phyloP scores from a whole-genome alignment of 2,113 vertebrate genomes.

The Mesembrinibis cayennensis region DNA sequence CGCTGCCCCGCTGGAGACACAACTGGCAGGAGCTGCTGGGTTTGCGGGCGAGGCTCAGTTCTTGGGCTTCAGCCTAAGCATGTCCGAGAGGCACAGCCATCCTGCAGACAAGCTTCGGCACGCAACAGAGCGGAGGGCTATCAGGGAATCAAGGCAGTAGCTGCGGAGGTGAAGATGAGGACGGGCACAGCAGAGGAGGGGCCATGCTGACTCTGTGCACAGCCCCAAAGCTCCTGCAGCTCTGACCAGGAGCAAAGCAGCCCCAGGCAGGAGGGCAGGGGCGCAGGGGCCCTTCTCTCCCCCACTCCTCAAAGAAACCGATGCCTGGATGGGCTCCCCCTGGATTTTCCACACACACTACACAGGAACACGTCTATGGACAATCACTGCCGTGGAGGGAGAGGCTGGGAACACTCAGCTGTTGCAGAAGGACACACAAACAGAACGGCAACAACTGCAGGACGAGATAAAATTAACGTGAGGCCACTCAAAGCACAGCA shows the following conservation, averaged over 20 bases:
- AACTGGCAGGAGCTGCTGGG: background rate
- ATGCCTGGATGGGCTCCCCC: background rate
- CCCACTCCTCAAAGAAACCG: background rate
- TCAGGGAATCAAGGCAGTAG: background rate
- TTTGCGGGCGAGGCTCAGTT: too few species aligned
- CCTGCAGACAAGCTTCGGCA: accelerated
- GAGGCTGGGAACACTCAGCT: background rate
- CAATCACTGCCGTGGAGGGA: background rate
- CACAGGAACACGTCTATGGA: accelerated
- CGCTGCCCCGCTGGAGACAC: background rate
- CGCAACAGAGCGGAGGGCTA: background rate
- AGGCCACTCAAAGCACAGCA: background rate
- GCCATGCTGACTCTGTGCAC: background rate
- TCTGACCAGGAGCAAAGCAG: background rate
- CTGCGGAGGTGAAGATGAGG: background rate
- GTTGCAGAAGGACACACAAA: background rate
- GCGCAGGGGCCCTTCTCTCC: background rate
- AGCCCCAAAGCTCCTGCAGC: background rate
- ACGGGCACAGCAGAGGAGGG: background rate
- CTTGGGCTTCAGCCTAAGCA: background rate
- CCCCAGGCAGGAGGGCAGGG: background rate
- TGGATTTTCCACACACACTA: background rate
- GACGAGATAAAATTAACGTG: accelerated
- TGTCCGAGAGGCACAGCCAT: accelerated
- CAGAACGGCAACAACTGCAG: background rate